Evolutionary conservation across 2,797 vertebrate species (phyloP).

Genomic region (Rhincodon typus): DNA sequence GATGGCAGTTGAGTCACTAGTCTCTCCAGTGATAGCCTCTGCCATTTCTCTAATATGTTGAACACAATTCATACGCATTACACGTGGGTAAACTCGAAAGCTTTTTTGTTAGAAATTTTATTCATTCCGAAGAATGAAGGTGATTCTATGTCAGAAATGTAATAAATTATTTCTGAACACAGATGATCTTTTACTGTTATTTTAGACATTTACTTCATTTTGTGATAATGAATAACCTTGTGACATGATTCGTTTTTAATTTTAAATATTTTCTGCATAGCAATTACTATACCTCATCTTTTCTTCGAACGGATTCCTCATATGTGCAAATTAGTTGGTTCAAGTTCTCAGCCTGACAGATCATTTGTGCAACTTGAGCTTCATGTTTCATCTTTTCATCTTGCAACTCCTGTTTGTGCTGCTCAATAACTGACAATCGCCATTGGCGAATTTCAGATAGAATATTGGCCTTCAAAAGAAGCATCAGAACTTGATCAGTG

Average conservation of each 20-base stretch:
- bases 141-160: too few species aligned
- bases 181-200: neutral
- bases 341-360: slow-evolving; percentile 63
- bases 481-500: neutral
- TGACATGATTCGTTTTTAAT: neutral
- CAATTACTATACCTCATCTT: slow-evolving; percentile 74
- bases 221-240: neutral
- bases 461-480: slow-evolving; percentile 66
- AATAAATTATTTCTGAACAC: neutral
- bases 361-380: slow-evolving; percentile 60
- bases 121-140: too few species aligned
- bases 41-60: neutral
- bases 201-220: neutral
- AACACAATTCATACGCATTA: too few species aligned
- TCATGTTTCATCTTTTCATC: slow-evolving; percentile 70
- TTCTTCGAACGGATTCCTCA: slow-evolving; percentile 75
- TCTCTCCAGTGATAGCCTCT: neutral
- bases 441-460: slow-evolving; percentile 82
- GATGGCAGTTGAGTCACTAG: neutral
- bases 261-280: neutral
- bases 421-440: slow-evolving; percentile 75
- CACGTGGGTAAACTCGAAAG: too few species aligned
- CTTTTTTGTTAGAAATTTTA: too few species aligned
- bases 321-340: slow-evolving; percentile 75
- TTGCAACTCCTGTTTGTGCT: slow-evolving; percentile 73